Base-by-base conservation (phyloP, 2,113 vertebrate species). In the Petromus typicus region DNA sequence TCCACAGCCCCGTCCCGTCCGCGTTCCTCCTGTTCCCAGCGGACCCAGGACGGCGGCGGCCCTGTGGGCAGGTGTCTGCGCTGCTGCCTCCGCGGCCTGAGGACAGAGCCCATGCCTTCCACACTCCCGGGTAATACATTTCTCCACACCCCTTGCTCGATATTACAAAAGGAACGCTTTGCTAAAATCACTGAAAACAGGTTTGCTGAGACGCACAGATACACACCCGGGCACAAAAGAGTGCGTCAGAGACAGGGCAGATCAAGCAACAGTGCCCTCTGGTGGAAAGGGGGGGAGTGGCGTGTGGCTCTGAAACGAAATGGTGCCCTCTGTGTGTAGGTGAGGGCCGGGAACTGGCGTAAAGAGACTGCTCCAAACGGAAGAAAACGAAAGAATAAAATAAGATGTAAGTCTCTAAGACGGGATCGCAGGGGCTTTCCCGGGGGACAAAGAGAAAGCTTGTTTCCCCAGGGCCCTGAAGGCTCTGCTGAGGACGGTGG, bases 341-440 rank as follows among this genome's bases (percentile, higher is more conserved):
- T 9, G 22, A 57, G 20, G 57, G 40, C 13, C 10, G 23, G 48
- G 89, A 4, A 9, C 45, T 80, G n/a, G 69, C 63, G 45, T 22
- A 22, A 17, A 17, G 57, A 45, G 57, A 80, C n/a, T n/a, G 51
- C 80, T 90, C 48, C 34, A 66, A 45, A n/a, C 59, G 93, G 48
- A 88, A 93, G 63, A 51, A 87, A 51, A 45, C 22, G 84, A 27
- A 51, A 81, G 81, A 85, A 43, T 63, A 54, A 59, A 10, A 6
- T 34, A 86, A 57, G 16, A 66, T 10, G 5, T 25, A 59, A 59
- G 48, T 40, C 32, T 90, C 54, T 16, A 54, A 66, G 54, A 73
- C 20, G 27, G 32, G 56, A 34, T 61, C 79, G 48, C 5, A 27
- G 32, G 3, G 75, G 25, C 30, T 93, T 83, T 75, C 11, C n/a